These are phyloP conservation scores for Anoplophora glabripennis DNA, from an alignment of 1,140 invertebrate species.

Conservation along the genomic window DNA sequence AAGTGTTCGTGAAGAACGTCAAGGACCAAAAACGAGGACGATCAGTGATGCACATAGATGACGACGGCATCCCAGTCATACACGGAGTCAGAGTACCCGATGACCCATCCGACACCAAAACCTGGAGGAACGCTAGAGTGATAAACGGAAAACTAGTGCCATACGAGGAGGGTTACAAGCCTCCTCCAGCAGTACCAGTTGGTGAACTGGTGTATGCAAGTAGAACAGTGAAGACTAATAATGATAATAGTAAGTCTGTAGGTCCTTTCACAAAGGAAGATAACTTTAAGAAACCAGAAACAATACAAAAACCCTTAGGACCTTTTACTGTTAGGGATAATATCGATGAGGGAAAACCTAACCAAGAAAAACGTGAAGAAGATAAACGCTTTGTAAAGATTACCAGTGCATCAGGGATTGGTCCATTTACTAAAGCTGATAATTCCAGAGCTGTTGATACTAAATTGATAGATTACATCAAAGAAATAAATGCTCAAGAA, in stretches of 20 bases:
- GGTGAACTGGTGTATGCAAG: slow-evolving; percentile 55
- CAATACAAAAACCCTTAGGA: slow-evolving; percentile 40
- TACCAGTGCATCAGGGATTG: slow-evolving; percentile 52
- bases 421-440: slow-evolving; percentile 59
- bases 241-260: slow-evolving; percentile 25
- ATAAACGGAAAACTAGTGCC: slow-evolving; percentile 76
- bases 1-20: slow-evolving; percentile 58
- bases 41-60: slow-evolving; percentile 59
- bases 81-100: slow-evolving; percentile 79
- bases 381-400: slow-evolving; percentile 26
- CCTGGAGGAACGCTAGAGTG: slow-evolving; percentile 81
- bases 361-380: slow-evolving; percentile 40
- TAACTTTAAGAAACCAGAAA: slow-evolving; percentile 37
- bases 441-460: slow-evolving; percentile 56
- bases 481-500: slow-evolving; percentile 62
- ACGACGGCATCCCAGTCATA: slow-evolving; percentile 73
- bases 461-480: slow-evolving; percentile 62
- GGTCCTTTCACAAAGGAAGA: slow-evolving; percentile 46
- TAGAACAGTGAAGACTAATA: slow-evolving; percentile 27
- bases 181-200: slow-evolving; percentile 57
- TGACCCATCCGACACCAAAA: slow-evolving; percentile 72
- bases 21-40: slow-evolving; percentile 50
- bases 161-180: slow-evolving; percentile 64
- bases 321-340: slow-evolving; percentile 47
- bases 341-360: slow-evolving; percentile 33